Evolutionary conservation across 2,797 vertebrate species (phyloP), one percentile per base, ranked within the genome.

Genomic region (Miichthys miiuy): DNA sequence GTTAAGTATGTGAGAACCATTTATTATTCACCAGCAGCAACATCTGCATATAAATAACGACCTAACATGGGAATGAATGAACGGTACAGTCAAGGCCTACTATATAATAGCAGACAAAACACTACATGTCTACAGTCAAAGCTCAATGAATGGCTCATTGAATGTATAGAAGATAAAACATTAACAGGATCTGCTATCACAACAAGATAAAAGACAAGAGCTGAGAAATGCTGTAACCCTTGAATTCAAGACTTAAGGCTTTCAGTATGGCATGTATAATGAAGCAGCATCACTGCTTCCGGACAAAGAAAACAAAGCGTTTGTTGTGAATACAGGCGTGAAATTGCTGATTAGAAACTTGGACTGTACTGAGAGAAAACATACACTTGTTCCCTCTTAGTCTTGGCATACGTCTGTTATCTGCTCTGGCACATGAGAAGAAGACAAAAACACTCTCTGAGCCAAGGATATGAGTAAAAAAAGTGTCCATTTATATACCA

Each of bases 321-420:
- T 81, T 65, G 63, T 72, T 64, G 85, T 88, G 89, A 92, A 91
- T 83, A 68, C 75, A 63, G 73, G 83, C 76, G 72, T 86, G 89
- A 93, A 93, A 94, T 89, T 75, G 76, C 80, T 87, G 91, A 92
- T 91, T 89, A 88, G 75, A 89, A 88, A 92, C 83, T 88, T 92
- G 91, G 90, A 92, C 25, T 50, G 55, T 52, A 72, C 23, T 87
- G 83, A 91, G 88, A 83, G 84, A 72, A 88, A 86, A 83, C 74
- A 79, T 74, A 75, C 63, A 82, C 88, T 92, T 86, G 88, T 86
- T 87, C 72, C 69, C 51, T 76, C 25, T n/a, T 44, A 30, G 63
- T 74, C 63, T 84, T 92, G 87, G 90, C 88, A 82, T 60, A 74
- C 70, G 30, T 86, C 74, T 76, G 56, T 60, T 82, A 78, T 91